phyloP scores from a whole-genome alignment of 2,888 invertebrate species.

The Saturnia pavonia region DNA sequence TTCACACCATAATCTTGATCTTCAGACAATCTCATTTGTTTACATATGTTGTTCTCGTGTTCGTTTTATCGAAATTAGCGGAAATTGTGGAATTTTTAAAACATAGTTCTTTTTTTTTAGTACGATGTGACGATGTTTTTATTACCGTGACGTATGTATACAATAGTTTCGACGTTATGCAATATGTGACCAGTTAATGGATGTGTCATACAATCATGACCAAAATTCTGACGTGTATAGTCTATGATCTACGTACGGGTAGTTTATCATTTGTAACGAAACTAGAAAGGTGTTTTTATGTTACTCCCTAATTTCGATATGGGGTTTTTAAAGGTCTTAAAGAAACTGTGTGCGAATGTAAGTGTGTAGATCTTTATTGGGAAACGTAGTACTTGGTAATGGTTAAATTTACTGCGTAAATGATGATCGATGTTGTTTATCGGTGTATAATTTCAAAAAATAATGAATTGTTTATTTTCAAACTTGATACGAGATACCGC shows the following conservation, averaged over 20 bases:
- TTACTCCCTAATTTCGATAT: constrained; percentile 21
- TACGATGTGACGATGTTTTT: constrained; percentile 36
- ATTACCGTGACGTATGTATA: constrained; percentile 44
- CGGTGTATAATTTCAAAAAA: too few species aligned
- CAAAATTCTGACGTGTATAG: constrained; percentile 6
- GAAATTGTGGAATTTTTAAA: constrained; percentile 55
- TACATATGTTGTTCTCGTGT: constrained; percentile 25
- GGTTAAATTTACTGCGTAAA: too few species aligned
- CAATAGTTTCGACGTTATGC: constrained; percentile 44
- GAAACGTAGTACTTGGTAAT: not conserved
- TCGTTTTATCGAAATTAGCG: constrained; percentile 32
- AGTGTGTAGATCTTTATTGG: constrained; percentile 29
- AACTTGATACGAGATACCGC: too few species aligned
- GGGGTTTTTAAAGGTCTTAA: constrained; percentile 35
- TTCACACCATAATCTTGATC: constrained; percentile 5
- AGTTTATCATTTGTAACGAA: constrained; percentile 11
- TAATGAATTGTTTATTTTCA: too few species aligned
- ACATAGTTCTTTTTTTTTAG: constrained; percentile 45
- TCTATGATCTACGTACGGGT: constrained; percentile 8
- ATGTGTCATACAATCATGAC: constrained; percentile 30
- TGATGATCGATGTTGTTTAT: too few species aligned
- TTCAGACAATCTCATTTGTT: constrained; percentile 21
- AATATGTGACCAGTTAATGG: constrained; percentile 45
- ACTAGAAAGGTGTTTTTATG: constrained; percentile 15
- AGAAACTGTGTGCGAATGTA: constrained; percentile 34